A percentile compares a stretch with the other conserved stretches of the same genome.
Conservation (phyloP, 2,888 invertebrate genomes). For the Drosophila macrospina region DNA sequence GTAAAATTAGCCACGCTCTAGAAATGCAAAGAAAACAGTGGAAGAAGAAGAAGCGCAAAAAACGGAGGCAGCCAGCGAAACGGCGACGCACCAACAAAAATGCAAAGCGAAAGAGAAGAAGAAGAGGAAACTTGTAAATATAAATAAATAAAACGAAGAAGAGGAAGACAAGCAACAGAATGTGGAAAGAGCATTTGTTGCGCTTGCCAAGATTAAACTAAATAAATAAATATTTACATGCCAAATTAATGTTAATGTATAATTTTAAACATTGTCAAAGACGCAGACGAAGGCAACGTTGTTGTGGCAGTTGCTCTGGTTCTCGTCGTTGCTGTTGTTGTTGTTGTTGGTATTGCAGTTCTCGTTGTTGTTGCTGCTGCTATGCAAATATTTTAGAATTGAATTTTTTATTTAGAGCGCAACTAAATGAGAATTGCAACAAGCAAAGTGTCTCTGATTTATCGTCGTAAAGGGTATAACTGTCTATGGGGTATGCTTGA, state of each 20-base stretch:
- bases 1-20: constrained; percentile 72
- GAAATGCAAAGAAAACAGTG: constrained; percentile 51
- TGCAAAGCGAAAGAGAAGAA: constrained; percentile 13
- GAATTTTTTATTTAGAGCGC: constrained; percentile 70
- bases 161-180: not conserved
- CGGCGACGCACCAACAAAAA: constrained; percentile 48
- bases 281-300: constrained; percentile 20
- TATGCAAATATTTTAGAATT: constrained; percentile 66
- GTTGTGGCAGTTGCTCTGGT: constrained; percentile 25
- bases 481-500: constrained; percentile 1
- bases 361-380: constrained; percentile 30
- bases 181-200: constrained; percentile 24
- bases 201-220: constrained; percentile 58
- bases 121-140: not conserved
- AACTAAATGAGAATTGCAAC: constrained; percentile 62
- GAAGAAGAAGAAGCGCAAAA: constrained; percentile 15
- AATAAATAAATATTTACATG: constrained; percentile 82
- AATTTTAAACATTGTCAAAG: constrained; percentile 63
- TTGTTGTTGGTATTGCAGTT: constrained; percentile 19
- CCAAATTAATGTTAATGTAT: constrained; percentile 77
- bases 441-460: constrained; percentile 32
- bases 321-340: constrained; percentile 26
- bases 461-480: constrained; percentile 7
- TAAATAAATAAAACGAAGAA: constrained; percentile 24
- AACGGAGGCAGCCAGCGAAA: constrained; percentile 59